Base-by-base conservation (phyloP, 2,797 vertebrate species). In the Urocyon cinereoargenteus region DNA sequence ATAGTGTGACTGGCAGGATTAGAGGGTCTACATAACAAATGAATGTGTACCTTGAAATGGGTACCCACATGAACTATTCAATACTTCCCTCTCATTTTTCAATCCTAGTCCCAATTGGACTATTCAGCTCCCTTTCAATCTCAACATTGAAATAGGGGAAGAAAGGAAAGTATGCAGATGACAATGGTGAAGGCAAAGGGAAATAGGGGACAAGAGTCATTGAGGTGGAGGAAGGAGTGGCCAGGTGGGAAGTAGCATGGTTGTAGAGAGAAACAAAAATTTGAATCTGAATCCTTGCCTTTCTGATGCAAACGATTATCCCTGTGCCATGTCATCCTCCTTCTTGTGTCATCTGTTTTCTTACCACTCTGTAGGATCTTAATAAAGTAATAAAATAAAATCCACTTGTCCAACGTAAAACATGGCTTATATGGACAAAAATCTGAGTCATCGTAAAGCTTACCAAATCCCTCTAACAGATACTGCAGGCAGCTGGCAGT, bases 311-410 rank as follows among this genome's bases (percentile, higher is more conserved):
- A 19, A 9, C 28, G 28, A 75, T 73, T 89, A 12, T 59, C n/a
- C 40, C 45, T 68, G 10, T n/a, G 68, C 26, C 5, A 3, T 36
- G 21, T 55, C 31, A 81, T 3, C 6, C 24, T 49, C 66, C 66
- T 49, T 21, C 55, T 77, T 49, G 10, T 75, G 28, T 34, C 77
- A 86, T 62, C 59, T 51, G 7, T 64, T 68, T 96, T 84, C 49
- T 94, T 93, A 36, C 34, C 6, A 18, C 26, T 64, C 13, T 14
- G 7, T 45, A 79, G 40, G 51, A 86, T 90, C 49, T 90, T 77
- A 75, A 64, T 77, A 85, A 92, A 22, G 57, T n/a, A 79, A 88
- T 87, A 81, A 95, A 96, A 90, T 92, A 81, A 97, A 97, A 92
- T 94, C 59, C 2, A 92, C 45, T 87, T 94, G 75, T 92, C 51